Evolutionary conservation across 2,797 vertebrate species (phyloP), one percentile per base, ranked within the genome.

Genomic region (Somateria mollissima): DNA sequence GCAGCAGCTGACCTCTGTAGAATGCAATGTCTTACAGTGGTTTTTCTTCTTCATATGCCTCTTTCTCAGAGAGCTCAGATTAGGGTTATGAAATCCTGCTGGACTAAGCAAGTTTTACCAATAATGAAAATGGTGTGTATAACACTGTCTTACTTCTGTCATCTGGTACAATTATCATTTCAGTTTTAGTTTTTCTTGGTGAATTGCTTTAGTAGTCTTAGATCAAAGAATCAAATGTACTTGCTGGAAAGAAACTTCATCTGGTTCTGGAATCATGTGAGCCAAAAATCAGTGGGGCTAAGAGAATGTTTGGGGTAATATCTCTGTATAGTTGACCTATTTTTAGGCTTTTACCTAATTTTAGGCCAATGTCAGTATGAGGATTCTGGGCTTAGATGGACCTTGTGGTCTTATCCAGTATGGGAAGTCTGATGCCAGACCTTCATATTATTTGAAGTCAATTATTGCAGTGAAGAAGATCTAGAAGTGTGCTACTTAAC

Each of bases 1-100:
- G 96, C 87, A 95, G 96, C 80, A 51, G 87, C 78, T 78, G 97
- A 97, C 74, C 76, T 97, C 25, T 97, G 92, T 74, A 97, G 93
- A 91, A 92, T 97, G 79, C 86, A 94, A 0, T 97, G 97, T 62
- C 96, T 97, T 36, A 92, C 86, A 79, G 91, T 96, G 39, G 77
- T 92, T 61, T 92, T 97, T 76, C 90, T 97, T 64, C 88, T 94
- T 58, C 64, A 41, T 60, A 81, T 97, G 92, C 94, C 97, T 24
- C 95, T 97, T 77, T 83, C 85, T 39, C 92, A 97, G 54, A 94
- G 97, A 92, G 83, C 87, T 73, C 92, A 87, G 64, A 84, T 96
- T 39, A 96, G 97, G 82, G 53, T 84, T 10, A n/a, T 95, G 60
- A 83, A 80, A 75, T 89, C 41, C 32, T 4, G 19, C 53, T 97